Base-by-base conservation (phyloP, 2,113 vertebrate species). In the Corythornis cristatus region DNA sequence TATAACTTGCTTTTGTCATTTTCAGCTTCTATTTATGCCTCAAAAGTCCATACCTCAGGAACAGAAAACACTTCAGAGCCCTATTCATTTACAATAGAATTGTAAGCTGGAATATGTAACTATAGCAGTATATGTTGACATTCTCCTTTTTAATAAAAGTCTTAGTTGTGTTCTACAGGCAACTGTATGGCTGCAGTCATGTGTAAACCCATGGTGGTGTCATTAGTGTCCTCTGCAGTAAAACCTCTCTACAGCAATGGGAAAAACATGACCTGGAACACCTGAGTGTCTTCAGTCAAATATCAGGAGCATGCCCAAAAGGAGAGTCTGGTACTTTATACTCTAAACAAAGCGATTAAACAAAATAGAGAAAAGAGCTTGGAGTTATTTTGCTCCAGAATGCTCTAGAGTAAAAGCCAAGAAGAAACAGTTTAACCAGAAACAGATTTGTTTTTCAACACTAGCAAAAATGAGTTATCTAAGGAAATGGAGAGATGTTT, bases 121-220 rank as follows among this genome's bases (percentile, higher is more conserved):
- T 58, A 56, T 70, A 37, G 13, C 25, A 67, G 71, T 37, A 22
- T 11, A 48, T 6, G 46, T 11, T 37, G 23, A 40, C 31, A 64
- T 42, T 72, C 10, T 37, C 11, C 6, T n/a, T 74, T 50, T 22
- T n/a, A 15, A 46, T 37, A 8, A 51, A 33, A 74, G 37, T 6
- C 2, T 6, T 48, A 37, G 7, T n/a, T 88, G 9, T 25, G 8
- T 64, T 81, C 25, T 66, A 31, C 1, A 29, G 29, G 31, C 16
- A 48, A 43, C 12, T 0, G 0, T 61, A 22, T 3, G 12, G 16
- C 33, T 82, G 51, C 0, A 0, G 48, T 51, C 7, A 0, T n/a
- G 11, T 6, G 2, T 51, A 33, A 22, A n/a, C 7, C 9, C 29
- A 25, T n/a, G 58, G 15, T 40, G 51, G 10, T 18, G 29, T 37